Conservation (phyloP, 2,113 vertebrate species). For the Tachuris rubrigastra region DNA sequence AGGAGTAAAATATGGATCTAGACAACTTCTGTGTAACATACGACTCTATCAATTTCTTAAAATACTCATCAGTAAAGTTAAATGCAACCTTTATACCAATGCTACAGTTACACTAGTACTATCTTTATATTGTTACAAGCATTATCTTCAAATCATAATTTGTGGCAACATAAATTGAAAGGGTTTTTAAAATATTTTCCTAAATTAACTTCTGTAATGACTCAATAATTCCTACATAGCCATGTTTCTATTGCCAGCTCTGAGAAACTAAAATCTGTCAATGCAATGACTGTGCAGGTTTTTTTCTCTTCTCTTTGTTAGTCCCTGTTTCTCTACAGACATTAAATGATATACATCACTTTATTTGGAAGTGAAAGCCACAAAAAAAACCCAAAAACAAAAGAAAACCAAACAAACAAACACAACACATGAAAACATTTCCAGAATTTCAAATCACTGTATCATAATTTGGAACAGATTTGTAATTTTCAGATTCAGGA, state of each 20-base stretch:
- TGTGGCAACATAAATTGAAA: background rate
- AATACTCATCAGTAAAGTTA: background rate
- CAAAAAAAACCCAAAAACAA: rapidly evolving
- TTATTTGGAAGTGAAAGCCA: background rate
- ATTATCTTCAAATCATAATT: background rate
- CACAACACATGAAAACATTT: background rate
- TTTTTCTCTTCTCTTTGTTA: background rate
- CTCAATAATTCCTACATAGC: background rate
- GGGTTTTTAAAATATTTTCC: background rate
- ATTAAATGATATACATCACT: background rate
- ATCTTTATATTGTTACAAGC: background rate
- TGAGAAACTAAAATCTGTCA: background rate
- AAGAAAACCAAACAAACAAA: too few relatives aligned
- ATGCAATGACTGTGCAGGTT: background rate
- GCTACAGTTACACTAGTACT: background rate
- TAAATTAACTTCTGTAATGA: background rate
- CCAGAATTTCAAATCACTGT: background rate
- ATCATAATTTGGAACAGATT: background rate
- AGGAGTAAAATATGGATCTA: background rate
- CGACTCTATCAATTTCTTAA: background rate
- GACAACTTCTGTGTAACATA: background rate
- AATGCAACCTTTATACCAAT: background rate
- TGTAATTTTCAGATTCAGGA: background rate
- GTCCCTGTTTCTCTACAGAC: background rate
- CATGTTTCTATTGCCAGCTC: background rate